Evolutionary conservation across 2,113 vertebrate genomes (phyloP).

Genomic region (Picathartes gymnocephalus): DNA sequence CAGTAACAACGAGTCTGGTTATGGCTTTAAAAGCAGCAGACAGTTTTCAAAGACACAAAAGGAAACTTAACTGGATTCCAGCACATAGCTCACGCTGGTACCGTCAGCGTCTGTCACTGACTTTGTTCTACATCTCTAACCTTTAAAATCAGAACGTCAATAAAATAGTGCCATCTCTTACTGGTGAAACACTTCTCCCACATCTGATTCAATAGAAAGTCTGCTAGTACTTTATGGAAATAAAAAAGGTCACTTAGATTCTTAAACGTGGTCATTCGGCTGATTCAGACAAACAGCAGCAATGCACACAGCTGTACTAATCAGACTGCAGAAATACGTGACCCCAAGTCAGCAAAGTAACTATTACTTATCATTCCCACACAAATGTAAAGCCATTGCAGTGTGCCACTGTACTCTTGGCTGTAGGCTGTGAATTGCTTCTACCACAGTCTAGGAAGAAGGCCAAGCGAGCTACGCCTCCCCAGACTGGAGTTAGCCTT

Average conservation of each 20-base stretch:
- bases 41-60: background rate
- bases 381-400: background rate
- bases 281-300: background rate
- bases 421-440: background rate
- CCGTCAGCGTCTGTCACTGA: background rate
- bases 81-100: accelerated
- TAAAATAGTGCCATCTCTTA: background rate
- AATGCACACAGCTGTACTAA: background rate
- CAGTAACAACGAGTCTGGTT: background rate
- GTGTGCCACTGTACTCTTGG: background rate
- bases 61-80: background rate
- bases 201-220: background rate
- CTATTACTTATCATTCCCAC: background rate
- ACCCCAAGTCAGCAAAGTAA: background rate
- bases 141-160: background rate
- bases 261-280: background rate
- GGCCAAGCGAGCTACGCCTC: background rate
- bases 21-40: background rate
- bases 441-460: background rate
- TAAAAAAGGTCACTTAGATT: background rate
- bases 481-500: background rate
- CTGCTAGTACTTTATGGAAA: background rate
- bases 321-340: background rate
- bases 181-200: background rate
- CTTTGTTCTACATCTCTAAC: background rate